Conservation (phyloP, 2,113 vertebrate genomes). For the Dasypus novemcinctus region DNA sequence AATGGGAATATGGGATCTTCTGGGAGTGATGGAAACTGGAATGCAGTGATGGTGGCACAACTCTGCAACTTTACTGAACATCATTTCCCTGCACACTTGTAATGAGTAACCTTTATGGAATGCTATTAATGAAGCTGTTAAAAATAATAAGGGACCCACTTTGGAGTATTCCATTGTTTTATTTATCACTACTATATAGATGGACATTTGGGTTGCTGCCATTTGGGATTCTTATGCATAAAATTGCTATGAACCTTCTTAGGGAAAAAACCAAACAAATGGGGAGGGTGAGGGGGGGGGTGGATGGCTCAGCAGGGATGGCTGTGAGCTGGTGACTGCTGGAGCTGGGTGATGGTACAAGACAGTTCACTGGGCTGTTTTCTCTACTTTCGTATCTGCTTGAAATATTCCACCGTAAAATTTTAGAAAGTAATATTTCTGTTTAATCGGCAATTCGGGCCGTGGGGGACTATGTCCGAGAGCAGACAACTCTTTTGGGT, state of each 20-base stretch:
- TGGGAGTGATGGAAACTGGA: neutral
- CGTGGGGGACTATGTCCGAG: neutral
- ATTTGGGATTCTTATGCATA: too few relatives aligned
- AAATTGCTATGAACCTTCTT: too few relatives aligned
- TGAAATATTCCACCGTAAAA: neutral
- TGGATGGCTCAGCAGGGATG: neutral
- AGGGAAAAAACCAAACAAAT: too few relatives aligned
- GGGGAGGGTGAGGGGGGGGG: neutral
- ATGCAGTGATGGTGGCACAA: neutral
- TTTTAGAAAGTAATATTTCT: neutral
- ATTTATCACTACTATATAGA: too few relatives aligned
- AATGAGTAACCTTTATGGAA: neutral
- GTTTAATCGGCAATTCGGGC: neutral
- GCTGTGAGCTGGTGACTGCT: rapidly evolving
- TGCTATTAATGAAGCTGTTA: neutral
- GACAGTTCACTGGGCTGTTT: neutral
- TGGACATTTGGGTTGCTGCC: too few relatives aligned
- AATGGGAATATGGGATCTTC: neutral
- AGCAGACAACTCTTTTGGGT: neutral
- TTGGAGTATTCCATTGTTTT: too few relatives aligned
- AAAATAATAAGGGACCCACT: neutral
- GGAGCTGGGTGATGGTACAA: neutral
- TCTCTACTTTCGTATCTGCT: neutral
- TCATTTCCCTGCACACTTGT: neutral
- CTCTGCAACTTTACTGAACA: neutral